Percentiles rank a stretch among this genome's conserved stretches.
Conservation (phyloP, 1,140 invertebrate genomes). For the honey bee (Apis mellifera) region Amel_HAv3.1 CM009931.2:1989501-1990000, state of each 20-base stretch:
- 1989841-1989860: too few species aligned
- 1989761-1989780: background rate
- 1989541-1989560: background rate
- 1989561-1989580: slow-evolving; percentile 52
- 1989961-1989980: too few species aligned
- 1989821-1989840: too few species aligned
- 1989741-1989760: slow-evolving; percentile 4
- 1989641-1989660: slow-evolving; percentile 58
- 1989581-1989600: slow-evolving; percentile 39
- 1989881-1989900: too few species aligned
- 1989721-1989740: slow-evolving; percentile 23
- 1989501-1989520: background rate
- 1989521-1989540: slow-evolving; percentile 43
- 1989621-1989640: slow-evolving; percentile 17
- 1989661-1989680: slow-evolving; percentile 5
- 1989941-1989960: too few species aligned
- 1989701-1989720: slow-evolving; percentile 55
- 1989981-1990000: too few species aligned
- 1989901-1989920: too few species aligned
- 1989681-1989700: slow-evolving; percentile 44
- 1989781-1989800: slow-evolving; percentile 15
- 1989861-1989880: too few species aligned
- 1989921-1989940: too few species aligned
- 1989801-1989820: background rate
- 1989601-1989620: slow-evolving; percentile 42